These are phyloP conservation scores for Perizoma affinitatum DNA, from an alignment of 2,888 invertebrate species.

Conservation along the genomic window DNA sequence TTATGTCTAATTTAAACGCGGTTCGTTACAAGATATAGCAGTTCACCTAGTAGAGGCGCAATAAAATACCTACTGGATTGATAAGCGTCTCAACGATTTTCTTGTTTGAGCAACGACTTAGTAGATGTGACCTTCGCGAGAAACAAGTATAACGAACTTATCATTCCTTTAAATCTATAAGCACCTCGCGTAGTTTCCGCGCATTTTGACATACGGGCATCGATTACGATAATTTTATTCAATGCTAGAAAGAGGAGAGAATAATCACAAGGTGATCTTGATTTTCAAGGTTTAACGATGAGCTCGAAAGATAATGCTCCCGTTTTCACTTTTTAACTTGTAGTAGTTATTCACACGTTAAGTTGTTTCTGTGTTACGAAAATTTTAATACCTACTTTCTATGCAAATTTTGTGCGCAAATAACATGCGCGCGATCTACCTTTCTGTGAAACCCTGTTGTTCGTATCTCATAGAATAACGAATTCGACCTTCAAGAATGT, in stretches of 20 bases:
- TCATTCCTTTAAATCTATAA: background rate
- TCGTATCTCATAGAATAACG: constrained; percentile 4
- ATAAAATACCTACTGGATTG: background rate
- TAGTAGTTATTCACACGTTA: no score
- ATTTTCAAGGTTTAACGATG: constrained; percentile 2
- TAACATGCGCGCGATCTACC: constrained; percentile 5
- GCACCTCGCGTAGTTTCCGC: background rate
- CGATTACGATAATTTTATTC: constrained; percentile 17
- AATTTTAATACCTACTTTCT: no score
- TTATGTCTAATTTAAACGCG: background rate
- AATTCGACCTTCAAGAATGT: constrained; percentile 10
- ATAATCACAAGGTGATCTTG: constrained; percentile 9
- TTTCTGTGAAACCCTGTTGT: background rate
- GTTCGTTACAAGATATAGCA: background rate
- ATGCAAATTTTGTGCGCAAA: background rate
- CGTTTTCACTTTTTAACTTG: constrained; percentile 2
- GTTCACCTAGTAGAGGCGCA: constrained; percentile 2
- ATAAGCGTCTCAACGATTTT: constrained; percentile 2
- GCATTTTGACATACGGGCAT: constrained; percentile 7
- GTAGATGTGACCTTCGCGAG: constrained; percentile 22
- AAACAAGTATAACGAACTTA: constrained; percentile 3
- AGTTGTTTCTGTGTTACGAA: no score
- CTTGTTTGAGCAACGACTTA: constrained; percentile 18
- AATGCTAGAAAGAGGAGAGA: constrained; percentile 7
- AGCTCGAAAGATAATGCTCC: constrained; percentile 8